A percentile compares a stretch with the other conserved stretches of the same genome.
These are phyloP conservation scores for Micropoecilia bifurca DNA, from an alignment of 2,797 vertebrate genomes.

Conservation along the genomic window DNA sequence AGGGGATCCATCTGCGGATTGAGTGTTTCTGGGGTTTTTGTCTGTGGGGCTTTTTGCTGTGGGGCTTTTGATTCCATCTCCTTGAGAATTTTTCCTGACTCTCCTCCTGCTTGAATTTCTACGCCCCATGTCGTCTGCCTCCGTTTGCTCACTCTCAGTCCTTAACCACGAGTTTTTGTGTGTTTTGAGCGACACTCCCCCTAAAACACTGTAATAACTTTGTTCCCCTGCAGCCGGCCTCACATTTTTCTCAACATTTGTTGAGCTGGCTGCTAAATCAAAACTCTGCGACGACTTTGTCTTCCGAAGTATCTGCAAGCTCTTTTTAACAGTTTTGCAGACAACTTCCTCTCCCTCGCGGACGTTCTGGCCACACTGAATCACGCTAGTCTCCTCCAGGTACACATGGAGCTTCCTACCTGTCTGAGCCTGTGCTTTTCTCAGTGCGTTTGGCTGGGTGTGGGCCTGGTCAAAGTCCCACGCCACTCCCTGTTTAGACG, in stretches of 20 bases:
- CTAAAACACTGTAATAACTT: constrained; percentile 41
- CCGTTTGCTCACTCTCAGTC: constrained; percentile 45
- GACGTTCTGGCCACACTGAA: constrained; percentile 26
- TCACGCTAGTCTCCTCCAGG: constrained; percentile 78
- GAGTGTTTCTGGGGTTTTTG: constrained; percentile 34
- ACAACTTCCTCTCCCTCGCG: constrained; percentile 51
- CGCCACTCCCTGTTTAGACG: constrained; percentile 57
- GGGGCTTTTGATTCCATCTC: constrained; percentile 51
- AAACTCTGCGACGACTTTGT: constrained; percentile 36
- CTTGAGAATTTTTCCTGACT: constrained; percentile 62
- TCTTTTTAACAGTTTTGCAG: constrained; percentile 56
- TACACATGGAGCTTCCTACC: constrained; percentile 71
- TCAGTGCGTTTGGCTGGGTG: constrained; percentile 37
- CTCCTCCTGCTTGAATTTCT: constrained; percentile 68
- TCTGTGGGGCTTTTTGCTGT: constrained; percentile 49
- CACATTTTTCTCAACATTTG: constrained; percentile 38
- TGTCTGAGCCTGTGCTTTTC: constrained; percentile 39
- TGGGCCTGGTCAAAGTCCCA: constrained; percentile 56
- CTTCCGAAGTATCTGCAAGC: constrained; percentile 51
- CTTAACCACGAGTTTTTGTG: constrained; percentile 36
- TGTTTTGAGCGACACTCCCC: constrained; percentile 58
- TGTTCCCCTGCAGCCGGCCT: constrained; percentile 21
- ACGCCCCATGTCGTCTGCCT: constrained; percentile 71
- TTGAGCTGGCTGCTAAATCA: constrained; percentile 17
- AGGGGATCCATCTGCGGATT: constrained; percentile 40